These are phyloP conservation scores for Oreochromis tanganicae DNA, from an alignment of 2,113 vertebrate genomes.

Conservation along the genomic window DNA sequence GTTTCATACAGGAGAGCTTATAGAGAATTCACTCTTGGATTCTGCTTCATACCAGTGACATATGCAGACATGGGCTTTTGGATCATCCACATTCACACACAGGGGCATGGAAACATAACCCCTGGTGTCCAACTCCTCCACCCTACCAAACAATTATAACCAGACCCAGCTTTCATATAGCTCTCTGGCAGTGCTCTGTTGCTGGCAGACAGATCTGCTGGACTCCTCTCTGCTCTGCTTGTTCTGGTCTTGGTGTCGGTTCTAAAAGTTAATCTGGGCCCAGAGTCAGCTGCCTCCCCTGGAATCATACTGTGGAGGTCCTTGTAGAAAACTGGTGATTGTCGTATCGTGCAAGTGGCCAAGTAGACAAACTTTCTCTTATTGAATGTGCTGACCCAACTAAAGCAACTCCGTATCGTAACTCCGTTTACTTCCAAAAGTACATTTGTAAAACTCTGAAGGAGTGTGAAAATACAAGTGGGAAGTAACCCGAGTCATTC, in stretches of 20 bases:
- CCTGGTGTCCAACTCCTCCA: constrained; percentile 17
- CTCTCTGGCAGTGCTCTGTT: background rate
- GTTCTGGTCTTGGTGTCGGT: background rate
- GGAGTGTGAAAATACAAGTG: background rate
- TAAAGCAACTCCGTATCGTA: background rate
- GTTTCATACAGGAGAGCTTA: constrained; percentile 23
- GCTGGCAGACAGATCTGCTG: constrained; percentile 23
- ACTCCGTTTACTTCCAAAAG: background rate
- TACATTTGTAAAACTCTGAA: background rate
- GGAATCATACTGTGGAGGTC: background rate
- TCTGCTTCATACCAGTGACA: constrained; percentile 30
- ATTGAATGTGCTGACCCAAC: background rate
- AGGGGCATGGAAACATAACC: constrained; percentile 37
- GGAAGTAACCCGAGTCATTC: background rate
- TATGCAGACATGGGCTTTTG: constrained; percentile 32
- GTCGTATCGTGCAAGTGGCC: background rate
- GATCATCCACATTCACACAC: constrained; percentile 19
- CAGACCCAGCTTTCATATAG: constrained; percentile 17
- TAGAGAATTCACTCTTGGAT: constrained; percentile 21
- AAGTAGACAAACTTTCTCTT: background rate
- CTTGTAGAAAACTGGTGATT: background rate
- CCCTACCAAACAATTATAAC: constrained; percentile 1
- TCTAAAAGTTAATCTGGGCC: constrained; percentile 6
- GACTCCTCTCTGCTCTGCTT: background rate
- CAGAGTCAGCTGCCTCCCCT: background rate